These are phyloP conservation scores for Laterallus jamaicensis DNA, from an alignment of 2,113 vertebrate species.

Conservation along the genomic window DNA sequence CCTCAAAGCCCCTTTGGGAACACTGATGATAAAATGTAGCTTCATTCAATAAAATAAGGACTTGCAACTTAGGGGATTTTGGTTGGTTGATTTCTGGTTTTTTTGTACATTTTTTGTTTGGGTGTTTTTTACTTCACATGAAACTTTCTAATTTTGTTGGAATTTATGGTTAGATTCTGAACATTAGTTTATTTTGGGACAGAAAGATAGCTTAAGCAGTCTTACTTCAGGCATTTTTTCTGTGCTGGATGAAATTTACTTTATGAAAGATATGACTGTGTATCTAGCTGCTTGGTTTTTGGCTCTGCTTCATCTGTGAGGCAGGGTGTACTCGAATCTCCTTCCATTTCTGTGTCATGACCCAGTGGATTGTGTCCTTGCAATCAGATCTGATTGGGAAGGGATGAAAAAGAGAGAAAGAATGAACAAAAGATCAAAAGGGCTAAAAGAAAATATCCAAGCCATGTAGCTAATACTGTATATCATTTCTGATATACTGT, in stretches of 20 bases:
- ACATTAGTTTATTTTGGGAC: background rate
- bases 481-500: background rate
- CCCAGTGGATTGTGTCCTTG: background rate
- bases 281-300: background rate
- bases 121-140: background rate
- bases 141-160: background rate
- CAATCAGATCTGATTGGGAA: background rate
- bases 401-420: background rate
- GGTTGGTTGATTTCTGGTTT: background rate
- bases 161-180: background rate
- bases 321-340: background rate
- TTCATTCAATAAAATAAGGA: background rate
- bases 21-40: background rate
- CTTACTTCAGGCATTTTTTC: background rate
- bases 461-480: background rate
- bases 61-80: background rate
- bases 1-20: background rate
- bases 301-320: background rate
- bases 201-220: background rate
- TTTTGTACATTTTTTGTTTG: background rate
- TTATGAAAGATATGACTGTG: background rate
- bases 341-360: background rate
- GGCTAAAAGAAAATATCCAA: background rate
- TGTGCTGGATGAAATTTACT: background rate
- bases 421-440: background rate